Conservation (phyloP, 2,888 invertebrate genomes). For the Calephelis perditalis region DNA sequence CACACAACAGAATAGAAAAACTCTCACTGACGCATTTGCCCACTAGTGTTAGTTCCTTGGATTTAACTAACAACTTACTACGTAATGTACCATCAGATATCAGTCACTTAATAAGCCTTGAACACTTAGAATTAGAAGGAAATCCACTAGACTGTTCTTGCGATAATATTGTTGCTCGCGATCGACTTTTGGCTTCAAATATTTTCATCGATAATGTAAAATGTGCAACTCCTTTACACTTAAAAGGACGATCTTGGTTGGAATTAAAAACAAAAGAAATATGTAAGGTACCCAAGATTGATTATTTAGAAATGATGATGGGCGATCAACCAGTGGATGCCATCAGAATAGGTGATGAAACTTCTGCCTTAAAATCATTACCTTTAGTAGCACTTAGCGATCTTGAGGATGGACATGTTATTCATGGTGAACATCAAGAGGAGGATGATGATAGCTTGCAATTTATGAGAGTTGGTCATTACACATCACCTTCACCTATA, state of each 20-base stretch:
- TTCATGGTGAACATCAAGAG: slow-evolving; percentile 42
- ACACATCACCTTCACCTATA: slow-evolving; percentile 39
- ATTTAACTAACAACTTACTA: slow-evolving; percentile 80
- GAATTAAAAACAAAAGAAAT: slow-evolving; percentile 77
- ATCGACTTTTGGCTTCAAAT: slow-evolving; percentile 74
- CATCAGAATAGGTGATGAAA: slow-evolving; percentile 53
- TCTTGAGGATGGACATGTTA: slow-evolving; percentile 62
- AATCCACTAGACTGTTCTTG: slow-evolving; percentile 86
- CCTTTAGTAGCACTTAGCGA: slow-evolving; percentile 51
- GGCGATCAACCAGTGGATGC: slow-evolving; percentile 78
- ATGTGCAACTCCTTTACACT: slow-evolving; percentile 74
- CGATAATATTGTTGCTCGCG: slow-evolving; percentile 80
- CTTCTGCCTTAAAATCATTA: slow-evolving; percentile 59
- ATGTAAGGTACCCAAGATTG: slow-evolving; percentile 62
- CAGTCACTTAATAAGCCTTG: slow-evolving; percentile 72
- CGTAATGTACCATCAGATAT: slow-evolving; percentile 79
- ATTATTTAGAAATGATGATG: slow-evolving; percentile 79
- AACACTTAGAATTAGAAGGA: slow-evolving; percentile 80
- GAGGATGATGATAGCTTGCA: slow-evolving; percentile 63
- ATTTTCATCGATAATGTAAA: slow-evolving; percentile 75
- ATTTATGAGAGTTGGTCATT: slow-evolving; percentile 55
- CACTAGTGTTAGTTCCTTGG: slow-evolving; percentile 78
- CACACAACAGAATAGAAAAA: slow-evolving; percentile 78
- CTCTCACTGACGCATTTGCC: slow-evolving; percentile 75
- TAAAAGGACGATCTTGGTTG: slow-evolving; percentile 75